phyloP scores from a whole-genome alignment of 2,797 vertebrate genomes.

The Eremophila alpestris region DNA sequence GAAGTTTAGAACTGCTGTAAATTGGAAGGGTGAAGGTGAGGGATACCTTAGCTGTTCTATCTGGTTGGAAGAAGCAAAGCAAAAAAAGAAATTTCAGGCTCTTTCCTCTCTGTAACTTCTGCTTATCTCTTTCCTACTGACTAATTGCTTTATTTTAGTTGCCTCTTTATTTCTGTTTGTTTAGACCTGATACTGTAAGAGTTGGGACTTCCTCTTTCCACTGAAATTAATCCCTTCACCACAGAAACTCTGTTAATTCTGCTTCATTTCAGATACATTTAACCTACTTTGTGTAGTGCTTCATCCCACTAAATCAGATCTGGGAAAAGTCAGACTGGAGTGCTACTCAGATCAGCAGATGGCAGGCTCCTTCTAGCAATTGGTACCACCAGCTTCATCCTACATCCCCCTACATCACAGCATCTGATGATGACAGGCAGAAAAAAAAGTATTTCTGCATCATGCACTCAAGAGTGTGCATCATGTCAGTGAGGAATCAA shows the following conservation, averaged over 20 bases:
- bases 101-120: neutral
- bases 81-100: neutral
- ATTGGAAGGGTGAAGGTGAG: neutral
- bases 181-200: neutral
- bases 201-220: slow-evolving; percentile 33
- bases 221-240: neutral
- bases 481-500: neutral
- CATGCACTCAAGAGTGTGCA: neutral
- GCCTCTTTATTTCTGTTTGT: neutral
- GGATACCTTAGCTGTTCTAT: neutral
- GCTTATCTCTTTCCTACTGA: neutral
- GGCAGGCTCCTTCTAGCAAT: slow-evolving; percentile 68
- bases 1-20: neutral
- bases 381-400: slow-evolving; percentile 31
- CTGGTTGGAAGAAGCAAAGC: neutral
- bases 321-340: slow-evolving; percentile 15
- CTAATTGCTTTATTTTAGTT: neutral
- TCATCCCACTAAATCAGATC: neutral
- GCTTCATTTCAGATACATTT: neutral
- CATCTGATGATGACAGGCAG: slow-evolving; percentile 35
- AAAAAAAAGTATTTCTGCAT: slow-evolving; percentile 11
- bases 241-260: neutral
- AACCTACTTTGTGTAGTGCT: neutral
- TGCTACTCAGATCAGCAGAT: slow-evolving; percentile 61
- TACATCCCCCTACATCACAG: neutral